Evolutionary conservation across 2,797 vertebrate species (phyloP), one percentile per base, ranked within the genome.

Genomic region (Peromyscus attwateri): DNA sequence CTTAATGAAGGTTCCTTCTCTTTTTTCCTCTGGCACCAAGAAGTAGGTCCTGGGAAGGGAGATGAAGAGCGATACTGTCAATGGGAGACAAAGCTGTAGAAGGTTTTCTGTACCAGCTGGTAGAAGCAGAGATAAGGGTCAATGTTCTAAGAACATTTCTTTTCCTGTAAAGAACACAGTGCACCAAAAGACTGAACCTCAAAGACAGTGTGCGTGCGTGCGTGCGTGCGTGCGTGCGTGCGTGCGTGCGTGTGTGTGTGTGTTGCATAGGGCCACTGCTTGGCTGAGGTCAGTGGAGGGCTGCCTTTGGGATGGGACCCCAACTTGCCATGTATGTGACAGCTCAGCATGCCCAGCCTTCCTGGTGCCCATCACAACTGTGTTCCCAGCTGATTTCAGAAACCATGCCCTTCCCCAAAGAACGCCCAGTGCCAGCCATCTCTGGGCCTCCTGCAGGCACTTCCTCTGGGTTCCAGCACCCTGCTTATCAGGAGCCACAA

Each of bases 401-500:
- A 75, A 40, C 77, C 8, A 16, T 10, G 43, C 34, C 55, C 90
- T 77, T 93, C 84, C 49, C 1, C 10, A 34, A 92, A 37, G 27
- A 31, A 34, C 12, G 43, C 34, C 66, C 40, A 0, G 6, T 3
- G 46, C 64, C 21, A 29, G 81, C 82, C 68, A 1, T 37, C 66
- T 62, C 4, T 25, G 80, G 91, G 55, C 46, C 83, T 66, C 66
- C 89, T 76, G 55, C 88, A 96, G 98, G 97, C 98, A 98, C 98
- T 99, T 99, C 99, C 99, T 98, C 96, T 96, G 97, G 98, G 98
- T 95, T 98, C 95, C 96, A 96, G 60, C 97, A 97, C 96, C 91
- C 43, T 91, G 92, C 98, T 99, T 99, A 99, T 99, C 99, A 94
- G 94, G 79, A 97, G 97, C 83, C 46, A 77, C 99, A 99, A 34